These are phyloP conservation scores for Artibeus lituratus DNA, from an alignment of 2,797 vertebrate species.

Conservation along the genomic window DNA sequence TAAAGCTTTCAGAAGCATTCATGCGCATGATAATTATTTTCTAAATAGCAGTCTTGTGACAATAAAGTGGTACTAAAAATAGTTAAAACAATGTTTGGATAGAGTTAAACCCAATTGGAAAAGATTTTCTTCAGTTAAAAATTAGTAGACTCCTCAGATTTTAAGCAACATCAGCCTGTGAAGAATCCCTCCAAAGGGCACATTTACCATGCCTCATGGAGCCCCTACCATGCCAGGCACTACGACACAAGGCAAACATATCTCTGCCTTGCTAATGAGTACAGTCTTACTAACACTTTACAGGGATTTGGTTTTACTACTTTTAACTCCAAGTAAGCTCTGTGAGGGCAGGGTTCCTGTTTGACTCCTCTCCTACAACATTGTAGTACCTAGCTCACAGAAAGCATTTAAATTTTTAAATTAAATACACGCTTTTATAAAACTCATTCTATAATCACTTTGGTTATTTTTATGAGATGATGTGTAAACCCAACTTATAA, in stretches of 20 bases:
- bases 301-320: background rate
- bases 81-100: background rate
- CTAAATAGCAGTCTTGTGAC: background rate
- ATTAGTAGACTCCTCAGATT: background rate
- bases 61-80: background rate
- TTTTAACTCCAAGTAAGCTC: background rate
- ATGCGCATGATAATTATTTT: background rate
- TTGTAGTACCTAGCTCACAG: background rate
- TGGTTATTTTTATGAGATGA: background rate
- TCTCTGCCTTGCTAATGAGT: background rate
- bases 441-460: background rate
- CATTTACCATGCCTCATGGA: background rate
- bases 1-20: background rate
- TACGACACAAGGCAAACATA: background rate
- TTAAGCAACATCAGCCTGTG: background rate
- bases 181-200: background rate
- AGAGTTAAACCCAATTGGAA: constrained; percentile 10
- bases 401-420: constrained; percentile 20
- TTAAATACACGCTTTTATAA: background rate
- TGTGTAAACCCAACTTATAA: background rate
- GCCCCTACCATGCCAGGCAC: background rate
- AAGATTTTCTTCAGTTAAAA: constrained; percentile 37
- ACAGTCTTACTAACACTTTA: background rate
- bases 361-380: background rate
- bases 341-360: background rate